Conservation (phyloP, 37 sponge, comb jelly and placozoan genomes). For the Tethya wilhelma region DNA sequence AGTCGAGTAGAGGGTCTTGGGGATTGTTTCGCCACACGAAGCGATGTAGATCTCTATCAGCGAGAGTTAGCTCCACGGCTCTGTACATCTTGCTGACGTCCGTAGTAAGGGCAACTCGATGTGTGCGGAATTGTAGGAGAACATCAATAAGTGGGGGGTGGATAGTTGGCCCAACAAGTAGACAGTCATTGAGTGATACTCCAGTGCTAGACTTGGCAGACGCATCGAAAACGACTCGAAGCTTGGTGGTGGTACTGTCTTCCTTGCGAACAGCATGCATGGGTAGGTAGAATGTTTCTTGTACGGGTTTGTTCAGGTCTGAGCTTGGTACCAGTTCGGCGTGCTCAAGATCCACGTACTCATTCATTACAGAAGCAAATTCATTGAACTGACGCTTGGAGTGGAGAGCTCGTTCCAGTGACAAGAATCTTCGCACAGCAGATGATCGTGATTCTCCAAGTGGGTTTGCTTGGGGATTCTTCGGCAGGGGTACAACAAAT, state of each 20-base stretch:
- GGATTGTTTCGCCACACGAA: conserved; percentile 36
- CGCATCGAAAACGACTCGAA: conserved; percentile 34
- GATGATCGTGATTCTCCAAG: conserved; percentile 32
- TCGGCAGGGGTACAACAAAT: conserved; percentile 33
- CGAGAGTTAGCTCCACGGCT: conserved; percentile 1
- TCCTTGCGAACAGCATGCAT: no score
- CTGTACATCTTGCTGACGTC: conserved; percentile 40
- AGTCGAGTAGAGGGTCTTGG: conserved; percentile 20
- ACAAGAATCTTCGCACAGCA: conserved; percentile 29
- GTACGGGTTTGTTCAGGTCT: conserved; percentile 17
- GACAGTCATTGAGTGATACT: conserved; percentile 27
- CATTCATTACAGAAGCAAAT: conserved; percentile 23
- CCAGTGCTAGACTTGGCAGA: conserved; percentile 35
- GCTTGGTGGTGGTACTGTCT: conserved; percentile 31
- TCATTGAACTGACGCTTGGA: conserved; percentile 29
- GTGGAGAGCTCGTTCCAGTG: conserved; percentile 30
- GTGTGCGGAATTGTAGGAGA: conserved; percentile 23
- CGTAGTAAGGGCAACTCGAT: conserved; percentile 23
- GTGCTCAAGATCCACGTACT: conserved; percentile 25
- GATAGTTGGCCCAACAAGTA: conserved; percentile 30
- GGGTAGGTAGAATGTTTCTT: conserved; percentile 28
- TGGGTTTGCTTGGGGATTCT: neutral
- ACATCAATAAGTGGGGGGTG: conserved; percentile 39
- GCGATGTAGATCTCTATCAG: conserved; percentile 24
- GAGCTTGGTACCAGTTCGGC: conserved; percentile 18